phyloP scores from a whole-genome alignment of 2,113 vertebrate genomes.

The Gulo gulo region DNA sequence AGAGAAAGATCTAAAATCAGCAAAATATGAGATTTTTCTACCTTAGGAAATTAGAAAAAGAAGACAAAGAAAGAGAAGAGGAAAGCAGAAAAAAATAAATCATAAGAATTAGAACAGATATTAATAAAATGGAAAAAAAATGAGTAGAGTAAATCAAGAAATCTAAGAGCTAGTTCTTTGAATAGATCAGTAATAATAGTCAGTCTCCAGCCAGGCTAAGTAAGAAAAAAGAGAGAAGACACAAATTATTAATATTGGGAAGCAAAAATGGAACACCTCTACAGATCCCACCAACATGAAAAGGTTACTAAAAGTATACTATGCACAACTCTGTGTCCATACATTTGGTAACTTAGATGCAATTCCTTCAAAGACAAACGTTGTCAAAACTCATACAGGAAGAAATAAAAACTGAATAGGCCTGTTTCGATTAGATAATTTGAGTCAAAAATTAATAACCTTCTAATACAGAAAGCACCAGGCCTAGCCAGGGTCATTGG shows the following conservation, averaged over 20 bases:
- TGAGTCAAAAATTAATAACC: background rate
- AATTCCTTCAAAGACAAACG: background rate
- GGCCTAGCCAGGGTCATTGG: background rate
- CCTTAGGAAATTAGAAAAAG: background rate
- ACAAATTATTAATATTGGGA: background rate
- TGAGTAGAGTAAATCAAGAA: background rate
- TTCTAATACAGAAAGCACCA: background rate
- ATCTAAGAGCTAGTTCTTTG: background rate
- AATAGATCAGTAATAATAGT: background rate
- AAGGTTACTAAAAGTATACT: background rate
- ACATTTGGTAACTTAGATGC: background rate
- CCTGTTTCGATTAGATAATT: background rate
- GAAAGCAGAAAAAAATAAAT: background rate
- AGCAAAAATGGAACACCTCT: background rate
- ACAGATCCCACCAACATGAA: background rate
- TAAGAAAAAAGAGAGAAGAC: background rate
- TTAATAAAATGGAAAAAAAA: background rate
- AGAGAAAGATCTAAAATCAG: background rate
- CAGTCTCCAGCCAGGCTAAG: background rate
- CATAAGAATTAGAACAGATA: background rate
- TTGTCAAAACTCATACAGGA: background rate
- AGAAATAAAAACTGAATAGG: background rate
- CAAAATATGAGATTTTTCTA: background rate
- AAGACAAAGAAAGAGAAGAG: background rate
- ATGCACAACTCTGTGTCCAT: background rate